A percentile compares a stretch with the other conserved stretches of the same genome.
Evolutionary conservation across 1,140 invertebrate genomes (phyloP).

Genomic region (Macrocentrus cingulum): DNA sequence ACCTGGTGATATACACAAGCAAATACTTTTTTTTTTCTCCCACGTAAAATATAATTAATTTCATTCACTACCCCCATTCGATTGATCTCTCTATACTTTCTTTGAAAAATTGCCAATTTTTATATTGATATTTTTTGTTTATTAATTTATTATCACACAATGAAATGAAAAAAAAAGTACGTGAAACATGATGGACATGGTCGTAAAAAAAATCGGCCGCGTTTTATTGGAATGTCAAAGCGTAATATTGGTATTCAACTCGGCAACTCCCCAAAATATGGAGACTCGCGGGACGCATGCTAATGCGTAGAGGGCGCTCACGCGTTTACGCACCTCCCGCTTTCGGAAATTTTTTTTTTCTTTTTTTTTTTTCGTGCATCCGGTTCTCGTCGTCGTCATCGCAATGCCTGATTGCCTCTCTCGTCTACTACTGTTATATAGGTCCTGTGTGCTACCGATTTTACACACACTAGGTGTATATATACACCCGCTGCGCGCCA

Average conservation of each 20-base stretch:
- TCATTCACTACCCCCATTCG: too few relatives aligned
- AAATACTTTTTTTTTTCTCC: background rate
- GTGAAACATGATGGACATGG: constrained; percentile 49
- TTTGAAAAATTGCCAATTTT: background rate
- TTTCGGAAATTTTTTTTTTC: constrained; percentile 38
- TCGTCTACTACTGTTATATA: too few relatives aligned
- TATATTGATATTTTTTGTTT: too few relatives aligned
- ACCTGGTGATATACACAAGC: background rate
- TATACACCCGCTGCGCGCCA: too few relatives aligned
- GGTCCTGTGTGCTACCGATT: too few relatives aligned
- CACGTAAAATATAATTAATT: too few relatives aligned
- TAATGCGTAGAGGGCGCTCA: constrained; percentile 40
- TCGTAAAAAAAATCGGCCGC: constrained; percentile 61
- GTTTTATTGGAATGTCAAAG: constrained; percentile 61
- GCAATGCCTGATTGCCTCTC: background rate
- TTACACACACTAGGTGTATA: too few relatives aligned
- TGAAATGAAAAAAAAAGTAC: too few relatives aligned
- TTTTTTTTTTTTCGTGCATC: constrained; percentile 48
- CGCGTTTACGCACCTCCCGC: constrained; percentile 28
- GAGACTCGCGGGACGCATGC: constrained; percentile 56
- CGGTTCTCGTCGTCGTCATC: constrained; percentile 46
- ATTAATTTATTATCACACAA: too few relatives aligned
- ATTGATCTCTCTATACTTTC: too few relatives aligned
- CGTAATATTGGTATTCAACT: constrained; percentile 59
- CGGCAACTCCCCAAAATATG: constrained; percentile 58